Evolutionary conservation across 2,888 invertebrate genomes (phyloP), one percentile per base, ranked within the genome.

Genomic region (Leptopilina syphax): DNA sequence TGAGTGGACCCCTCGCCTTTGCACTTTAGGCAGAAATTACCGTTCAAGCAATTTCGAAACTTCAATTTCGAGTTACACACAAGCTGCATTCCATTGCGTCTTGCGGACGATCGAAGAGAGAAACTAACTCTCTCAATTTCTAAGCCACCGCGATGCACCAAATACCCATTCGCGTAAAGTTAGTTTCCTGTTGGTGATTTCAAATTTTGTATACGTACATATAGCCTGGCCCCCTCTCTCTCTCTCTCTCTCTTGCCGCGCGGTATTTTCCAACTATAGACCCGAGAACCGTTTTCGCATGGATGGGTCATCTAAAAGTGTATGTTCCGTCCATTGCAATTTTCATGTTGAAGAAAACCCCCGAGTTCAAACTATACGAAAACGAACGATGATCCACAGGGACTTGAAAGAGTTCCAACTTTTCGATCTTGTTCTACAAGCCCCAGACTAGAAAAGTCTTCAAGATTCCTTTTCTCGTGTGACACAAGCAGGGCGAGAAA

Each of bases 51-150:
- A 73, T 73, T 73, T 73, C 73, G 54, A 12, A 54, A 73, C 73
- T 73, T 73, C 73, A 73, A 73, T 73, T 70, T 50, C 50, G 73
- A 73, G 57, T 13, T n/a, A 57, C n/a, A 73, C n/a, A 73, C 27
- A 73, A 27, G 27, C 73, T 70, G 73, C 73, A 73, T 73, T n/a
- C 73, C 73, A 50, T 54, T 63, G 63, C 63, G 8, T 60, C 50
- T 63, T 24, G 27, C 27, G 54, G 8, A 70, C 18, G 70, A 70
- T 27, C 34, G 54, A 70, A 13, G 50, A 34, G 44, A 13, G 34
- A 57, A 54, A 57, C 57, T 54, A 73, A 54, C 73, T 73, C 73
- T 50, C 24, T 27, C 73, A 54, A 65, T 57, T 57, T 73, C 73
- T 73, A 50, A 73, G 54, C 54, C n/a, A 73, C 34, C 24, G 13